These are phyloP conservation scores for Epinephelus coioides DNA, from an alignment of 2,797 vertebrate species.

Conservation along the genomic window DNA sequence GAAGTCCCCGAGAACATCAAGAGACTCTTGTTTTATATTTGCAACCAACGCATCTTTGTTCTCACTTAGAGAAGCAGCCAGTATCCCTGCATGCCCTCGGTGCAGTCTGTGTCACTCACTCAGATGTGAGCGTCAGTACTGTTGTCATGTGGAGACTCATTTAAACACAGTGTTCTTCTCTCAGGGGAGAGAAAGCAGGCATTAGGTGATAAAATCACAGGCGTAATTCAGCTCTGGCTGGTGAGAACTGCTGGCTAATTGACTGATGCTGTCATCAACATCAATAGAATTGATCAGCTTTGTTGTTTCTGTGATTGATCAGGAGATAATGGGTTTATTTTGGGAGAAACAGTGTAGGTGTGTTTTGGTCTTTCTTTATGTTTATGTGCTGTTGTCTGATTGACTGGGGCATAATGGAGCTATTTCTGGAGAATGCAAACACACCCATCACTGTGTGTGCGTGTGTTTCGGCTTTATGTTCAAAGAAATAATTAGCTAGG, in stretches of 20 bases:
- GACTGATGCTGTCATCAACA: conserved; percentile 45
- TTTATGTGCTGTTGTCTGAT: conserved; percentile 19
- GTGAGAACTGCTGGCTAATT: conserved; percentile 43
- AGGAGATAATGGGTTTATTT: conserved; percentile 45
- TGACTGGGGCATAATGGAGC: conserved; percentile 5
- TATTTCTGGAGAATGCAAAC: conserved; percentile 19
- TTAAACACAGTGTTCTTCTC: conserved; percentile 22
- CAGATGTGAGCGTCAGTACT: conserved; percentile 10
- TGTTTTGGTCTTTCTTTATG: background rate
- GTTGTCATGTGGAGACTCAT: background rate
- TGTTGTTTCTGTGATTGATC: conserved; percentile 61
- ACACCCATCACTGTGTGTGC: background rate
- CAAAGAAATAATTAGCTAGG: conserved; percentile 12
- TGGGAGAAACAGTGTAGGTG: background rate
- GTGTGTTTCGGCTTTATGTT: conserved; percentile 1
- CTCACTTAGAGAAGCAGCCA: background rate
- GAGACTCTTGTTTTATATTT: background rate
- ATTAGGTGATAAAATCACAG: conserved; percentile 43
- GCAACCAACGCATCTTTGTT: conserved; percentile 1
- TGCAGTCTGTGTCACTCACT: conserved; percentile 12
- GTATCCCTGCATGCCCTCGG: background rate
- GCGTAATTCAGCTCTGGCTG: conserved; percentile 10
- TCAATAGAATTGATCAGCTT: conserved; percentile 58
- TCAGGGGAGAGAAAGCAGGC: conserved; percentile 19
- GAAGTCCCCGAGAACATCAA: background rate